Percentiles rank a stretch among this genome's conserved stretches.
Evolutionary conservation across 2,113 vertebrate species (phyloP).

Genomic region (Rhinogobius similis): DNA sequence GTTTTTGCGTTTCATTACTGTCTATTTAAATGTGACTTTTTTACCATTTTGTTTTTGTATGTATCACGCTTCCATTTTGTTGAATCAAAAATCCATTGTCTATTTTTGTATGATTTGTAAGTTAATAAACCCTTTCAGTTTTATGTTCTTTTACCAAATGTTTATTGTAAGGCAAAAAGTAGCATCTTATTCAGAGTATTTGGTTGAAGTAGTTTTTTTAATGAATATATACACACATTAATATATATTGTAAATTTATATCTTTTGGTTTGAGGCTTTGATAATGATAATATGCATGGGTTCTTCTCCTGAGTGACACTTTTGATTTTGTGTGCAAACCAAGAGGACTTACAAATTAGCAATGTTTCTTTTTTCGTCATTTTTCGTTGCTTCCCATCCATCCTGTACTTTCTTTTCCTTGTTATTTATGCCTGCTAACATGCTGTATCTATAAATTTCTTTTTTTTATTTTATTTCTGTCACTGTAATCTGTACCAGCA

Average conservation of each 20-base stretch:
- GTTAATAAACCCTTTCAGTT: slow-evolving; percentile 83
- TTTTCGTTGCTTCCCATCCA: slow-evolving; percentile 80
- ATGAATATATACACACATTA: slow-evolving; percentile 85
- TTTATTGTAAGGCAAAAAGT: slow-evolving; percentile 94
- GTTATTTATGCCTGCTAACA: slow-evolving; percentile 91
- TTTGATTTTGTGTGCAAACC: slow-evolving; percentile 61
- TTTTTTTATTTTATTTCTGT: slow-evolving; percentile 85
- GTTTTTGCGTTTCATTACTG: slow-evolving; percentile 84
- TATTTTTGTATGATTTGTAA: slow-evolving; percentile 99
- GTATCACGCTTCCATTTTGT: slow-evolving; percentile 87
- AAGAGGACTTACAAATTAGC: slow-evolving; percentile 62
- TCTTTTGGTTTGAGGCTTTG: slow-evolving; percentile 86
- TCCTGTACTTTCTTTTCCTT: slow-evolving; percentile 79
- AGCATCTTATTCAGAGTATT: slow-evolving; percentile 97
- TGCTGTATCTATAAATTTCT: slow-evolving; percentile 78
- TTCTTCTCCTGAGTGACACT: slow-evolving; percentile 77
- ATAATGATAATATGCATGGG: slow-evolving; percentile 96
- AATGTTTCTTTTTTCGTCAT: slow-evolving; percentile 81
- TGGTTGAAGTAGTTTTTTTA: slow-evolving; percentile 90
- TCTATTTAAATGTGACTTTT: slow-evolving; percentile 92
- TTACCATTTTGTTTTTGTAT: slow-evolving; percentile 59
- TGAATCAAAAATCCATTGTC: slow-evolving; percentile 87
- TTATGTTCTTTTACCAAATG: slow-evolving; percentile 72
- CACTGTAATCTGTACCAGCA: slow-evolving; percentile 99
- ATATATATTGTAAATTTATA: slow-evolving; percentile 81